Base-by-base conservation (phyloP, 2,888 invertebrate species). In the Cerceris rybyensis region DNA sequence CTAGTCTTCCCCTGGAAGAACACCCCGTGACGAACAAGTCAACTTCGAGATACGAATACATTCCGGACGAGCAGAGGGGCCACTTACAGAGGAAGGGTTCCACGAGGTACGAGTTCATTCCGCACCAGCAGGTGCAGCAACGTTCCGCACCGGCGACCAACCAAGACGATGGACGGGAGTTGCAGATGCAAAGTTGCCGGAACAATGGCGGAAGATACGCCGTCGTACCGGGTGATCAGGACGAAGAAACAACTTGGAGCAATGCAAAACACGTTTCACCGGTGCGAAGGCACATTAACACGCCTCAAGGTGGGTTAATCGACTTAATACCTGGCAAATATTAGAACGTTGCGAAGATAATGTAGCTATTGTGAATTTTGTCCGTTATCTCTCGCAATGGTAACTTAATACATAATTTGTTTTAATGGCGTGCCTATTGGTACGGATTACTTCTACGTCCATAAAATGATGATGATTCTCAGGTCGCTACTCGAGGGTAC, bases 401-500 rank as follows among this genome's bases (percentile, higher is more conserved):
- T n/a, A n/a, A n/a, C n/a, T n/a, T n/a, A n/a, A n/a, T n/a, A n/a
- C n/a, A n/a, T n/a, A n/a, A n/a, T n/a, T n/a, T n/a, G n/a, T n/a
- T n/a, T 28, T 28, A 28, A 28, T 4, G 28, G 4, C 28, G 28
- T 28, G 28, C 28, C 28, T 28, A 4, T 4, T 28, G 28, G 28
- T 4, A 28, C 28, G 28, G 28, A 28, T 28, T 28, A 28, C 28
- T 28, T 28, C 2, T 28, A 28, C 28, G 28, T 28, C 28, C 1
- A 2, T 28, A 28, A 28, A 28, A 28, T 4, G 28, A 28, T 16
- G 6, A 7, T 52, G 13, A 68, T 7, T 16, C 14, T 16, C 71
- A 92, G 92, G 92, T 68, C 90, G 92, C 73, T 92, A 92, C 73
- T 85, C 87, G 43, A 90, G 91, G 81, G 80, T 92, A 8, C 91